phyloP scores from a whole-genome alignment of 2,888 invertebrate genomes.

The Zaprionus obscuricornis region DNA sequence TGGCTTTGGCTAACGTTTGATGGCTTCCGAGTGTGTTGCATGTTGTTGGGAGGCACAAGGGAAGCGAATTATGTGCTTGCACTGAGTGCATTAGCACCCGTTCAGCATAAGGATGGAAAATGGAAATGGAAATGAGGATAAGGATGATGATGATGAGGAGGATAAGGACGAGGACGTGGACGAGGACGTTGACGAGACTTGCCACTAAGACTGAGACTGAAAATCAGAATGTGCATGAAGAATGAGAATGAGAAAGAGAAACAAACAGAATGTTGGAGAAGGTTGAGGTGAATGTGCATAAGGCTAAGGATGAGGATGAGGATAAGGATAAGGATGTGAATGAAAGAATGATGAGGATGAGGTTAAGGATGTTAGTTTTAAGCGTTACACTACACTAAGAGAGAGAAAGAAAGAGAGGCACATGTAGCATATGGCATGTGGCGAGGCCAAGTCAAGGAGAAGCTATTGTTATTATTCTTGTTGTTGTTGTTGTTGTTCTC shows the following conservation, averaged over 20 bases:
- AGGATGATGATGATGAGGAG: no score
- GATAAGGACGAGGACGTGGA: not conserved
- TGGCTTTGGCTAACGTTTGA: conserved; percentile 31
- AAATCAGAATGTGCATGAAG: not conserved
- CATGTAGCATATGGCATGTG: conserved; percentile 31
- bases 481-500: conserved; percentile 36
- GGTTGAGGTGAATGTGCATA: conserved; percentile 2
- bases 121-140: conserved; percentile 33
- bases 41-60: conserved; percentile 57
- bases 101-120: conserved; percentile 33
- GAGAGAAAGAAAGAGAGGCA: no score
- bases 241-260: not conserved
- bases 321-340: conserved; percentile 3
- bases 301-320: conserved; percentile 6
- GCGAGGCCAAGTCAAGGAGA: conserved; percentile 54
- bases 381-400: conserved; percentile 68
- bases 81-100: conserved; percentile 76
- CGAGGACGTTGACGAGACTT: not conserved
- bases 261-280: conserved; percentile 1
- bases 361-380: conserved; percentile 70
- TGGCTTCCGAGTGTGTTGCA: conserved; percentile 58
- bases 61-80: conserved; percentile 76
- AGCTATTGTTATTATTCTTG: conserved; percentile 42
- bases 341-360: conserved; percentile 2
- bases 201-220: not conserved